A percentile compares a stretch with the other conserved stretches of the same genome.
phyloP scores from a whole-genome alignment of 2,797 vertebrate species.

The Crypturellus tataupa region DNA sequence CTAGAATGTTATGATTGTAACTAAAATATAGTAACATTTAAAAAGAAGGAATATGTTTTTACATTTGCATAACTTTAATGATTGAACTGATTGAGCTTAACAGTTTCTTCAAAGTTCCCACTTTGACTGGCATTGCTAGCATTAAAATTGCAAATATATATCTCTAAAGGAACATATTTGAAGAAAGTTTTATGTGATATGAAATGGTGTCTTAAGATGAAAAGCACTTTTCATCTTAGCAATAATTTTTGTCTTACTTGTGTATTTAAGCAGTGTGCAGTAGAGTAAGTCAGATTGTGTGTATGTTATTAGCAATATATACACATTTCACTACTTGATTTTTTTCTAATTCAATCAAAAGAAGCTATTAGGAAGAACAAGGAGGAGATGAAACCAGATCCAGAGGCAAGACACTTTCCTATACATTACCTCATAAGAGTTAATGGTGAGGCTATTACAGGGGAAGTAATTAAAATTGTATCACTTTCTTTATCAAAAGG shows the following conservation, averaged over 20 bases:
- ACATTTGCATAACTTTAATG: slow-evolving; percentile 62
- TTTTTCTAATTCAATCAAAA: slow-evolving; percentile 10
- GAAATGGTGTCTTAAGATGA: slow-evolving; percentile 30
- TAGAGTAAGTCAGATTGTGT: neutral
- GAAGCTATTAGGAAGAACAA: slow-evolving; percentile 32
- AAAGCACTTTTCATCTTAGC: slow-evolving; percentile 42
- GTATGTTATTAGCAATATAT: neutral
- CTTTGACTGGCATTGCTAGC: slow-evolving; percentile 22
- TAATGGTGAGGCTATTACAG: neutral
- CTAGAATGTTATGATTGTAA: neutral
- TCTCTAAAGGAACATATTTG: slow-evolving; percentile 56
- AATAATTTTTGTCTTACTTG: slow-evolving; percentile 32
- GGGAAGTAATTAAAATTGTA: neutral
- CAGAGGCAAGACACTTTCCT: neutral
- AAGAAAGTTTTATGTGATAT: slow-evolving; percentile 19
- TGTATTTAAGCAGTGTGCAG: neutral
- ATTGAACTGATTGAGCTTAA: slow-evolving; percentile 34
- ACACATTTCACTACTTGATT: neutral
- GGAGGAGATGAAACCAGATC: neutral
- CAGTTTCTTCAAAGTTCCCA: slow-evolving; percentile 45
- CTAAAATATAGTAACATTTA: neutral
- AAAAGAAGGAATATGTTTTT: slow-evolving; percentile 19
- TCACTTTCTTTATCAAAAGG: neutral
- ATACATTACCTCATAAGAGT: neutral
- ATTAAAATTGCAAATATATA: slow-evolving; percentile 17